These are phyloP conservation scores for Schizopygopsis malacanthus DNA, from an alignment of 2,797 vertebrate genomes.

Conservation along the genomic window DNA sequence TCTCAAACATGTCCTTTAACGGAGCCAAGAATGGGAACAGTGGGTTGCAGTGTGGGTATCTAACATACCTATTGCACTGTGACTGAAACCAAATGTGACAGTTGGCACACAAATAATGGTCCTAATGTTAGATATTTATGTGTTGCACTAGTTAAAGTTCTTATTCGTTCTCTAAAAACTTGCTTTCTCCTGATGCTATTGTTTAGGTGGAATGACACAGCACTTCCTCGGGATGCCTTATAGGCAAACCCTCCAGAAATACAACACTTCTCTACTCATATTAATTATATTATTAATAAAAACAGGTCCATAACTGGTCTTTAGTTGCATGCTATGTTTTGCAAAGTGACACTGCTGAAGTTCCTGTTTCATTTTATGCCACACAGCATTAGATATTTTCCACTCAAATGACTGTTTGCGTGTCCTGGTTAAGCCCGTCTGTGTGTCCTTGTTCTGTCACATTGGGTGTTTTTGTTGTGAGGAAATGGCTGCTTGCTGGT, in stretches of 20 bases:
- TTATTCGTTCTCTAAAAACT: constrained; percentile 10
- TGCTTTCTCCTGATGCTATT: neutral
- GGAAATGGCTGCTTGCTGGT: constrained; percentile 3
- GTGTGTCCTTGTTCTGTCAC: constrained; percentile 26
- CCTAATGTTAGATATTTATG: neutral
- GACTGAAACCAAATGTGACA: neutral
- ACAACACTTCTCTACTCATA: neutral
- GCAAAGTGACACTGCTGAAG: neutral
- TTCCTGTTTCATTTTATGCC: constrained; percentile 17
- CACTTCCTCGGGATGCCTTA: constrained; percentile 57
- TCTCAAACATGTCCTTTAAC: neutral
- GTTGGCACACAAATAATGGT: neutral
- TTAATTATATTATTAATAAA: neutral
- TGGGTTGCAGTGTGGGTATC: neutral
- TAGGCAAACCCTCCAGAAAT: neutral
- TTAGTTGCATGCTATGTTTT: neutral
- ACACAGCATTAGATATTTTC: constrained; percentile 22
- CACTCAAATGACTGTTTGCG: neutral
- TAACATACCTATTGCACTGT: neutral
- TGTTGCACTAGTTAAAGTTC: neutral
- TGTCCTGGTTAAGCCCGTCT: constrained; percentile 45
- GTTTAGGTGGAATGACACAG: constrained; percentile 53
- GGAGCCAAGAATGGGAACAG: neutral
- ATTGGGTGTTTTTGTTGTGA: constrained; percentile 5
- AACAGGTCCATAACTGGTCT: neutral